A percentile compares a stretch with the other conserved stretches of the same genome.
phyloP scores from a whole-genome alignment of 2,888 invertebrate genomes.

The Nasonovia ribisnigri region DNA sequence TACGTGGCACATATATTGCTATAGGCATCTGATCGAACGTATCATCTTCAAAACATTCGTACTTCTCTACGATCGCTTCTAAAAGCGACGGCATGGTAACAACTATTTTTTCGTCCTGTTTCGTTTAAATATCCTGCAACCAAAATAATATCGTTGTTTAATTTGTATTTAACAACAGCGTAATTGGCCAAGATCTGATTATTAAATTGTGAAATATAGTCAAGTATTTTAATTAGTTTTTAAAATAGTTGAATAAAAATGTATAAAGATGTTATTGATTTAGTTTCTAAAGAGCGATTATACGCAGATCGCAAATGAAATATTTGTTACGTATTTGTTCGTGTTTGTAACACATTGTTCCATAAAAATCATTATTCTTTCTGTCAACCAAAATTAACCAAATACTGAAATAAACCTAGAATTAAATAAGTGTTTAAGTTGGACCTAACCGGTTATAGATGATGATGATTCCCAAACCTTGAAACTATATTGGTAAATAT shows the following conservation, averaged over 20 bases:
- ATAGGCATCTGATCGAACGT: conserved; percentile 77
- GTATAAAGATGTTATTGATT: background rate
- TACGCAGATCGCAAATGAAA: background rate
- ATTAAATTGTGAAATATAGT: background rate
- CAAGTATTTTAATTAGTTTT: background rate
- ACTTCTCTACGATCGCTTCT: conserved; percentile 91
- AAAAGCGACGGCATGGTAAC: conserved; percentile 86
- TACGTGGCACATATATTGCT: conserved; percentile 88
- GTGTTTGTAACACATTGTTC: no score
- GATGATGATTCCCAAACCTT: conserved; percentile 6
- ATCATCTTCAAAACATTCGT: conserved; percentile 76
- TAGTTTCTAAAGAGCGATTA: background rate
- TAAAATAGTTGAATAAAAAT: background rate
- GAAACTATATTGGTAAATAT: background rate
- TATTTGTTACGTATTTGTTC: background rate
- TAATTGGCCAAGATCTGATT: background rate
- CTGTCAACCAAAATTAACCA: background rate
- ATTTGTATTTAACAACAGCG: background rate
- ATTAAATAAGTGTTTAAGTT: background rate
- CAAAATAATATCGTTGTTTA: background rate
- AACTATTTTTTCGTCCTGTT: background rate
- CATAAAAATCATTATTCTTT: background rate
- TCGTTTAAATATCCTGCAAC: conserved; percentile 15
- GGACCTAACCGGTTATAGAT: background rate
- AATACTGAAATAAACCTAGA: background rate